Percentiles rank a stretch among this genome's conserved stretches.
Conservation (phyloP, 2,888 invertebrate genomes). For the Lottia scabra region DNA sequence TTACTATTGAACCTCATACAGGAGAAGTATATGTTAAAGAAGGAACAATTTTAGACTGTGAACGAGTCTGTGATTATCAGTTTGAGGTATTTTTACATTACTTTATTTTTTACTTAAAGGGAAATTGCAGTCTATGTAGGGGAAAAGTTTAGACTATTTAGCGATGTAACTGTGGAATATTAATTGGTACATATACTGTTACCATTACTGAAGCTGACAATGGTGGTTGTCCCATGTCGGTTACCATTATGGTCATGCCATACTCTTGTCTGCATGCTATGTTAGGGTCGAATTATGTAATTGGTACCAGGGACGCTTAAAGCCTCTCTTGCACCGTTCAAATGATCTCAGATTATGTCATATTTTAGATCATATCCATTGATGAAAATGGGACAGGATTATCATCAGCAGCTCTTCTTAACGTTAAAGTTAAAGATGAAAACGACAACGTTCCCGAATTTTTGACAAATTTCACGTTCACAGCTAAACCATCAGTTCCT, state of each 20-base stretch:
- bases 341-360: no score
- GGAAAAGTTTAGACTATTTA: no score
- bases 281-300: no score
- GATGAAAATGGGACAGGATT: conserved; percentile 9
- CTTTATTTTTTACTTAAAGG: no score
- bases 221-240: conserved; percentile 27
- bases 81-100: conserved; percentile 4
- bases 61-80: conserved; percentile 7
- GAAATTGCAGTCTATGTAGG: no score
- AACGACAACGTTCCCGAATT: not conserved
- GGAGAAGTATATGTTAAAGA: conserved; percentile 8
- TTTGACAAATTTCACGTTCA: not conserved
- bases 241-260: conserved; percentile 15
- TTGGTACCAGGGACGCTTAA: no score
- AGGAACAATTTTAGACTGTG: not conserved
- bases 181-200: conserved; percentile 25
- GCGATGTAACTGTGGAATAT: no score
- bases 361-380: conserved; percentile 10
- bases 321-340: no score
- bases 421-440: not conserved
- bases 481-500: not conserved
- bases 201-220: conserved; percentile 13
- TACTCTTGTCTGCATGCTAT: conserved; percentile 15
- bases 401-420: not conserved
- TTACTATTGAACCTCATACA: not conserved